Evolutionary conservation across 2,888 invertebrate genomes (phyloP).

Genomic region (Eupeodes latifasciatus): DNA sequence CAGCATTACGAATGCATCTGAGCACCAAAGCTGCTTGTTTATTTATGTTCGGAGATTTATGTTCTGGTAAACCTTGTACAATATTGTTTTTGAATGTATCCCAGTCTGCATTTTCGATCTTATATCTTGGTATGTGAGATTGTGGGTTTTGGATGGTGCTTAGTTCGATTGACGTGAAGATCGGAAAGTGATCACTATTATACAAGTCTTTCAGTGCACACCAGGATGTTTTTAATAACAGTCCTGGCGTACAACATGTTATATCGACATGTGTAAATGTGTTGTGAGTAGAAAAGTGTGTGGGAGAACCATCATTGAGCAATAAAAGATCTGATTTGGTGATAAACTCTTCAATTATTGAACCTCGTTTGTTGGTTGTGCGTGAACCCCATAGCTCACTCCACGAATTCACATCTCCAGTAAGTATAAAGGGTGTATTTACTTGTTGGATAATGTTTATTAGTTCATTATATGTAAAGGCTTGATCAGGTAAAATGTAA

Average conservation of each 20-base stretch:
- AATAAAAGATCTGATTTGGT: neutral
- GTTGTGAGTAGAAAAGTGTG: neutral
- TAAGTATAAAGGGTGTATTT: neutral
- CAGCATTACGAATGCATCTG: too few species aligned
- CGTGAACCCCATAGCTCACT: neutral
- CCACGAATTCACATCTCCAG: neutral
- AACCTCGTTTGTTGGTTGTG: neutral
- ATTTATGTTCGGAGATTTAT: too few species aligned
- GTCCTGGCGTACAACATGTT: too few species aligned
- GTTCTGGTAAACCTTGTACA: too few species aligned
- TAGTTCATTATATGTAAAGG: neutral
- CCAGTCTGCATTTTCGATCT: too few species aligned
- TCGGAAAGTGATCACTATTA: too few species aligned
- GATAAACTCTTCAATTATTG: neutral
- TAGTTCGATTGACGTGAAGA: too few species aligned
- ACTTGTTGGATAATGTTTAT: neutral
- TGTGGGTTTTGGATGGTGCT: neutral
- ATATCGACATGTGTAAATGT: neutral
- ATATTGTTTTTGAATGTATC: too few species aligned
- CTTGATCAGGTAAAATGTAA: neutral
- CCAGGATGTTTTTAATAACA: too few species aligned
- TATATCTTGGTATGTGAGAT: neutral
- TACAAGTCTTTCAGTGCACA: too few species aligned
- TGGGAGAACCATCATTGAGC: neutral
- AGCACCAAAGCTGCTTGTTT: too few species aligned